These are phyloP conservation scores for Ictalurus punctatus DNA, from an alignment of 2,113 vertebrate genomes.

Conservation along the genomic window DNA sequence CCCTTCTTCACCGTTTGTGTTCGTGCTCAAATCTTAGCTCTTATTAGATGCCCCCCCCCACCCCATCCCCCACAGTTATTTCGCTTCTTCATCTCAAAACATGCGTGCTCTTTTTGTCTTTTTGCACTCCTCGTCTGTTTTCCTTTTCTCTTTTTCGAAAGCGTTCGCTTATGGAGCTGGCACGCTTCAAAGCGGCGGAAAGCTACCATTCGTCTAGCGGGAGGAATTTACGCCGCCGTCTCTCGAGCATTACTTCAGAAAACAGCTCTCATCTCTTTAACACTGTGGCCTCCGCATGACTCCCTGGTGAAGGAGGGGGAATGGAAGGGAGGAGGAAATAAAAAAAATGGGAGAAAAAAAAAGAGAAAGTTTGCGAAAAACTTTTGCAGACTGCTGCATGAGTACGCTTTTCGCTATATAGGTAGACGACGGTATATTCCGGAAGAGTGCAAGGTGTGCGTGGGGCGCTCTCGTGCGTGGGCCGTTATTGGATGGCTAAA, in stretches of 20 bases:
- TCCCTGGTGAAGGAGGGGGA: conserved; percentile 55
- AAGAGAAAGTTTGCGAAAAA: conserved; percentile 3
- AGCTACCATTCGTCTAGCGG: conserved; percentile 72
- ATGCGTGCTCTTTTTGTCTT: background rate
- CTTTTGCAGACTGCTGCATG: conserved; percentile 22
- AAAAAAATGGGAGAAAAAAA: background rate
- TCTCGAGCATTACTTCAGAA: conserved; percentile 76
- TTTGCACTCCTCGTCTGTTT: background rate
- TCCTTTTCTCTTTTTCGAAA: conserved; percentile 54
- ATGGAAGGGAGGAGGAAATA: conserved; percentile 29
- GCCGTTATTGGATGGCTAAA: background rate
- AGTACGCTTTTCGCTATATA: background rate
- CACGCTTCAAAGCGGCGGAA: conserved; percentile 73
- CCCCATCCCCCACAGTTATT: background rate
- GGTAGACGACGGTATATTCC: conserved; percentile 7
- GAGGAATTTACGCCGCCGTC: conserved; percentile 72
- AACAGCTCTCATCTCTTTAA: conserved; percentile 70
- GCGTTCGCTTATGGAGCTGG: conserved; percentile 70
- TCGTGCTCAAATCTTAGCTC: conserved; percentile 8
- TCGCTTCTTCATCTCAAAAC: conserved; percentile 7
- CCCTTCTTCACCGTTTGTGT: conserved; percentile 35
- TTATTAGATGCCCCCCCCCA: background rate
- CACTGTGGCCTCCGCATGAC: conserved; percentile 76
- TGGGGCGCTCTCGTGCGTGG: background rate
- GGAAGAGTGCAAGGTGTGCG: background rate